These are phyloP conservation scores for Physeter macrocephalus DNA, from an alignment of 2,113 vertebrate genomes.

Conservation along the genomic window DNA sequence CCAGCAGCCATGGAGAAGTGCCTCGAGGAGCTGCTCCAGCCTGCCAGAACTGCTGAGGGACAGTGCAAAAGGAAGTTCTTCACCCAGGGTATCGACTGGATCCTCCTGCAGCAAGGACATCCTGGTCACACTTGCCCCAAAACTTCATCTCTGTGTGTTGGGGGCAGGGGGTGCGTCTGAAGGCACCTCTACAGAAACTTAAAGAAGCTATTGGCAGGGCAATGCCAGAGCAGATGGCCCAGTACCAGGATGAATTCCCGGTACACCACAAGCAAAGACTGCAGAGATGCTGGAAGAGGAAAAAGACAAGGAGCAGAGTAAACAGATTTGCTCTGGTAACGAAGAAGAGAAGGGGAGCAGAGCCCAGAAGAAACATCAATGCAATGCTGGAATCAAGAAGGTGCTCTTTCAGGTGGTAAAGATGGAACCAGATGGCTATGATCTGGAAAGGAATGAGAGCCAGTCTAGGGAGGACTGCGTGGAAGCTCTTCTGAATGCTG, in stretches of 20 bases:
- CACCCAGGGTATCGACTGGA: conserved; percentile 83
- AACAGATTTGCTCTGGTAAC: conserved; percentile 80
- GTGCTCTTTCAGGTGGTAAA: conserved; percentile 81
- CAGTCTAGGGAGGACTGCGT: conserved; percentile 83
- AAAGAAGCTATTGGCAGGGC: conserved; percentile 85
- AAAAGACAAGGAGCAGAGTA: conserved; percentile 79
- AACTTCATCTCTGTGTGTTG: conserved; percentile 81
- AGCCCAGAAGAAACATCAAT: conserved; percentile 87
- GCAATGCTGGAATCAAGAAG: conserved; percentile 87
- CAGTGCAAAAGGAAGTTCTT: conserved; percentile 87
- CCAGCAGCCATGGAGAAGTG: conserved; percentile 79
- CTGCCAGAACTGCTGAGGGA: conserved; percentile 80
- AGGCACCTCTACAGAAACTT: conserved; percentile 84
- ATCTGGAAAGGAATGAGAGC: conserved; percentile 76
- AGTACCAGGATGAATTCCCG: conserved; percentile 85
- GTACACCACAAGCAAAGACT: conserved; percentile 83
- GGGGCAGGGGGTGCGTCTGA: conserved; percentile 79
- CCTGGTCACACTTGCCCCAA: conserved; percentile 83
- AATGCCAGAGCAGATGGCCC: conserved; percentile 88
- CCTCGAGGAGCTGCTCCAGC: conserved; percentile 80
- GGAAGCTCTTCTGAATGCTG: conserved; percentile 84
- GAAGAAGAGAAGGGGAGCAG: conserved; percentile 77
- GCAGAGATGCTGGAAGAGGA: conserved; percentile 84
- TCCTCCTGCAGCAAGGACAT: conserved; percentile 86
- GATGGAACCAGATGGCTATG: conserved; percentile 81